Base-by-base conservation (phyloP, 2,797 vertebrate genomes). In the Anolis apletophallus region DNA sequence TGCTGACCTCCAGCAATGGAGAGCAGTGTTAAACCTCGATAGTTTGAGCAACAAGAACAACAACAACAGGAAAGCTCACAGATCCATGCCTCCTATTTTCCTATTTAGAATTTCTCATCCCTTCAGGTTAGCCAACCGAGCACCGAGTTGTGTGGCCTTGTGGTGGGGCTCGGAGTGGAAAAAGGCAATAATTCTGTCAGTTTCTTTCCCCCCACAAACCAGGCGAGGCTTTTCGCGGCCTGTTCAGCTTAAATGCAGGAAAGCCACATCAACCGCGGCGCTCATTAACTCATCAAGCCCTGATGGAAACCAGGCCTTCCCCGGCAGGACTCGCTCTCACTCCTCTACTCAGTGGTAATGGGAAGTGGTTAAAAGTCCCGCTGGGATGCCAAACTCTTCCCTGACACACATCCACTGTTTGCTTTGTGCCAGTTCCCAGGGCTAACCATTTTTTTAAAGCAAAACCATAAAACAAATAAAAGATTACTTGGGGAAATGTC, bases 181-280 rank as follows among this genome's bases (percentile, higher is more conserved):
- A 29, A 71, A 90, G 75, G 81, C 57, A 93, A 86, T 90, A 92
- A 89, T 85, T 91, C 85, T 90, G 52, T 89, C 89, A 92, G 80
- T 80, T 90, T 50, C 91, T 83, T 88, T 78, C 83, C 73, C 13
- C 52, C 88, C 75, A 67, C 76, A 94, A 94, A 87, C 93, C 83
- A 84, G 69, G 6, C 26, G 26, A 64, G 55, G 34, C 87, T 72
- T 87, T 83, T 81, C 61, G 89, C 83, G 40, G 67, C 71, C 90
- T 89, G 91, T 92, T 92, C 91, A 83, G 88, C 34, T 88, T 83
- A 93, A 95, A 94, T 64, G 92, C 36, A 94, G 91, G 90, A 94
- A 96, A 96, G 91, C 88, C 89, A 90, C 90, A 91, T 3, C 26
- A 89, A 50, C 90, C 89, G 81, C 93, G 94, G 85, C 46, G 4